Conservation (phyloP, 2,888 invertebrate genomes). For the Volucella zonaria region DNA sequence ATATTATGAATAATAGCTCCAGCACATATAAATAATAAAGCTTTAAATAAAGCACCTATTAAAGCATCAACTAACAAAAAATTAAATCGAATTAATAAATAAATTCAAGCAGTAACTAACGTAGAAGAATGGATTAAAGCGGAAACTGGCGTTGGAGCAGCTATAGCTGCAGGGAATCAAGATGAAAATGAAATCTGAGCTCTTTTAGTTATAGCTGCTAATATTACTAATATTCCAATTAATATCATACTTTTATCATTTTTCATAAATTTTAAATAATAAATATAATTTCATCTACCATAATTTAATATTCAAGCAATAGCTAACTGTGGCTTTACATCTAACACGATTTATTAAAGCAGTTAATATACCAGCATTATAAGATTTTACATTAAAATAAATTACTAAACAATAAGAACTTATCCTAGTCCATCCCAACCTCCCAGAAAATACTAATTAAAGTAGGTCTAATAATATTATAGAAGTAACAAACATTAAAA, state of each 20-base stretch:
- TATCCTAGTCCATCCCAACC: slow-evolving; percentile 89
- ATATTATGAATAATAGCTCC: slow-evolving; percentile 87
- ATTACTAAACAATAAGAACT: slow-evolving; percentile 88
- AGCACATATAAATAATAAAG: slow-evolving; percentile 87
- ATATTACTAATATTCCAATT: no score
- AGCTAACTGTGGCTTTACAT: slow-evolving; percentile 84
- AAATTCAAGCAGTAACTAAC: slow-evolving; percentile 84
- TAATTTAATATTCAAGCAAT: no score
- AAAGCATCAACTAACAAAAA: slow-evolving; percentile 81
- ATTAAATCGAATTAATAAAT: slow-evolving; percentile 89
- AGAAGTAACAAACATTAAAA: no score
- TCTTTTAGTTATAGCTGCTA: no score
- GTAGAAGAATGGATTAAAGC: slow-evolving; percentile 88
- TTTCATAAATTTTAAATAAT: no score
- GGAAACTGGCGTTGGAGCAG: no score
- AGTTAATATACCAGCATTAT: slow-evolving; percentile 89
- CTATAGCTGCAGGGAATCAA: no score
- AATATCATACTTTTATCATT: no score
- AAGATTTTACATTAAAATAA: slow-evolving; percentile 85
- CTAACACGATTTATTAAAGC: slow-evolving; percentile 89
- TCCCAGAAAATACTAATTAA: slow-evolving; percentile 88
- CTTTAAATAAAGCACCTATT: slow-evolving; percentile 82
- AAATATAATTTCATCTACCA: no score
- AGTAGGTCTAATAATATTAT: slow-evolving; percentile 87
- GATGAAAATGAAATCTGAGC: no score